Evolutionary conservation across 2,888 invertebrate species (phyloP).

Genomic region (Phanerotoma sp.): DNA sequence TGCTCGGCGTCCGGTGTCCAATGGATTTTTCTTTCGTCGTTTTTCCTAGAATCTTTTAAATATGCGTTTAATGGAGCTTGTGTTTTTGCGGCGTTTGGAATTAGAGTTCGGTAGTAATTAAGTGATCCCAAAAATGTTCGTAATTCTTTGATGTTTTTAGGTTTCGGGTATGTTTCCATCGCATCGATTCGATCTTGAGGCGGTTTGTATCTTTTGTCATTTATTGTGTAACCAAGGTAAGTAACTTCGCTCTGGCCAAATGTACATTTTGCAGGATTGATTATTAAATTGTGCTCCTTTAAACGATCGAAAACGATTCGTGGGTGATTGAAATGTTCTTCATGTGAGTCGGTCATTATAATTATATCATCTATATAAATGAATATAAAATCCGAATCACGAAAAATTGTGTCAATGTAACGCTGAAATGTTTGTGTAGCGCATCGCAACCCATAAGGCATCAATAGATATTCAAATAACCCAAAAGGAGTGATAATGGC

Average conservation of each 20-base stretch:
- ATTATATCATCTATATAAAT: constrained; percentile 26
- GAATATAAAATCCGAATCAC: constrained; percentile 19
- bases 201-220: constrained; percentile 21
- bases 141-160: background rate
- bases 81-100: background rate
- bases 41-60: background rate
- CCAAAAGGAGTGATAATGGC: constrained; percentile 25
- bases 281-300: background rate
- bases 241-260: constrained; percentile 21
- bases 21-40: background rate
- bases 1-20: background rate
- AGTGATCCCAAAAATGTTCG: background rate
- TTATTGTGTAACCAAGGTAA: constrained; percentile 22
- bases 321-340: constrained; percentile 17
- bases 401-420: constrained; percentile 22
- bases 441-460: constrained; percentile 22
- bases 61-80: background rate
- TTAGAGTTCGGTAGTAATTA: background rate
- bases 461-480: constrained; percentile 20
- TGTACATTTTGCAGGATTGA: constrained; percentile 17
- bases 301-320: constrained; percentile 17
- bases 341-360: background rate
- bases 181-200: constrained; percentile 15
- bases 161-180: constrained; percentile 14
- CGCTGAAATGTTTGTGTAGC: constrained; percentile 28